phyloP scores from a whole-genome alignment of 2,113 vertebrate species.

The Megaptera novaeangliae region DNA sequence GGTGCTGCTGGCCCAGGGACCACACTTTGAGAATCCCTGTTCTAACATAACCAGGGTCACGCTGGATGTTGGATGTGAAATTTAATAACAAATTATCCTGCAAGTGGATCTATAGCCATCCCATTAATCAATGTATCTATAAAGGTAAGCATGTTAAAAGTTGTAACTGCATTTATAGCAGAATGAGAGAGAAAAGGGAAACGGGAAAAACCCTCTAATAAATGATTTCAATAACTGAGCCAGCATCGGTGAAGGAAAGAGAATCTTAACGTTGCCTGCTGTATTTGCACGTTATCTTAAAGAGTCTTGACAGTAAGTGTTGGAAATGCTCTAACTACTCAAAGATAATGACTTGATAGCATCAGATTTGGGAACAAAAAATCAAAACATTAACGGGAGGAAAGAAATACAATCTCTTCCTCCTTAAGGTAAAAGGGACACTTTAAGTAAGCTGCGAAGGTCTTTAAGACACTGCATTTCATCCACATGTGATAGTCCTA shows the following conservation, averaged over 20 bases:
- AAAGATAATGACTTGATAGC: background rate
- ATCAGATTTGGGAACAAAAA: background rate
- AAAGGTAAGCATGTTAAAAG: background rate
- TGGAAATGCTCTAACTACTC: background rate
- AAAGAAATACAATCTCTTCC: background rate
- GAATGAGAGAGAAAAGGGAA: background rate
- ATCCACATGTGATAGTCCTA: conserved; percentile 44
- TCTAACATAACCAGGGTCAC: background rate
- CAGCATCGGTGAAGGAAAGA: background rate
- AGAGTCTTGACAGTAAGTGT: background rate
- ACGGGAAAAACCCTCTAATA: background rate
- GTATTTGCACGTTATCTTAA: background rate
- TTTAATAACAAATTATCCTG: background rate
- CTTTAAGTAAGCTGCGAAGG: background rate
- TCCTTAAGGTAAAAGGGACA: background rate
- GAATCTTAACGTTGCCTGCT: background rate
- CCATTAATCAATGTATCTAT: background rate
- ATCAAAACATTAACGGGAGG: background rate
- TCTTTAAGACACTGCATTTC: conserved; percentile 44
- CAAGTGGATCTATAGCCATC: background rate
- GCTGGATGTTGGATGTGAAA: background rate
- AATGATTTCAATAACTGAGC: background rate
- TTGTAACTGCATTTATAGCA: background rate
- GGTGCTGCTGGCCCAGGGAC: background rate
- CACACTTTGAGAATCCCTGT: background rate